Percentiles rank a stretch among this genome's conserved stretches.
Conservation (phyloP, 37 sponge, comb jelly and placozoan species). For the Oopsacas minuta region DNA sequence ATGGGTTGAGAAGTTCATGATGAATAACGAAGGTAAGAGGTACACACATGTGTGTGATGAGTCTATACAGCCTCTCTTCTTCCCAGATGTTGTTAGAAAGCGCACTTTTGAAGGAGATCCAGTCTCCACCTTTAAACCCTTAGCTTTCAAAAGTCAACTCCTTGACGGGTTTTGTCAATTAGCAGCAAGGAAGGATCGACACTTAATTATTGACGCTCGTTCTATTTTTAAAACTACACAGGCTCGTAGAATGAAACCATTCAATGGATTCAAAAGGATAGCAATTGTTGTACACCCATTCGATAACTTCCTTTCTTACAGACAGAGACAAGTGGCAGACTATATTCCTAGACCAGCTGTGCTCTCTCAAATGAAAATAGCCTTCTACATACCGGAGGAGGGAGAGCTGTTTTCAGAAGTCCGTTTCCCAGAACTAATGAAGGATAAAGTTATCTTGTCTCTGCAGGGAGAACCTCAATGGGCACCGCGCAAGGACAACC, state of each 20-base stretch:
- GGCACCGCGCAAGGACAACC: background rate
- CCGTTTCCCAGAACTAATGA: background rate
- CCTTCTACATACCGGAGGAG: background rate
- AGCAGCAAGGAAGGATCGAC: background rate
- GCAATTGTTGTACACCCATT: conserved; percentile 58
- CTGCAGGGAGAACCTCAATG: conserved; percentile 10
- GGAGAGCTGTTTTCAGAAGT: background rate
- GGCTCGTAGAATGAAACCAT: conserved; percentile 43
- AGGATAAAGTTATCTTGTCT: background rate
- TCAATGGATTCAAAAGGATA: conserved; percentile 51
- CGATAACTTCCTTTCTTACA: background rate
- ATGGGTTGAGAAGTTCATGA: conserved; percentile 66
- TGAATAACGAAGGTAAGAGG: conserved; percentile 40
- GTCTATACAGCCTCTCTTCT: background rate
- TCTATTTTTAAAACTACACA: conserved; percentile 31
- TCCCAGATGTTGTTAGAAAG: background rate
- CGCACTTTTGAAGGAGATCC: background rate
- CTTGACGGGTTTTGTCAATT: background rate
- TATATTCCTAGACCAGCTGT: background rate
- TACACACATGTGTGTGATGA: conserved; percentile 65
- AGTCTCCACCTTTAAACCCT: background rate
- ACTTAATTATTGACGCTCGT: background rate
- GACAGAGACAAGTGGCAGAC: conserved; percentile 17
- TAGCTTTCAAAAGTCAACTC: background rate
- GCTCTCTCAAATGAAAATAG: background rate